phyloP scores from a whole-genome alignment of 2,888 invertebrate genomes.

The Acanthoscelides obtectus region DNA sequence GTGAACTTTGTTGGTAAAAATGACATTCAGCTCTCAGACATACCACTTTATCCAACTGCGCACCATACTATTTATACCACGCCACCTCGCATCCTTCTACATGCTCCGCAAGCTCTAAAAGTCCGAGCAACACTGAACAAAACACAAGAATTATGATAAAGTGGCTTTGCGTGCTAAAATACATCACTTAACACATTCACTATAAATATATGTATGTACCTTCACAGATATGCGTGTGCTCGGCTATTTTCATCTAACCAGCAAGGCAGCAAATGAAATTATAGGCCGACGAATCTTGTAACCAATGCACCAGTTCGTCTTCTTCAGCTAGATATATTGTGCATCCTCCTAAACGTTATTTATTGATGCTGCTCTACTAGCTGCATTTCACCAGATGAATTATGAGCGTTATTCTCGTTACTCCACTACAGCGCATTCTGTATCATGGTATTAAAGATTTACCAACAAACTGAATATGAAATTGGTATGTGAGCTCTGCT shows the following conservation, averaged over 20 bases:
- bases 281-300: not conserved
- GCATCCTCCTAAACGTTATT: not conserved
- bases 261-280: not conserved
- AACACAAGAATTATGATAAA: not conserved
- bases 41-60: not conserved
- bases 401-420: not conserved
- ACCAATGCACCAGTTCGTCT: not conserved
- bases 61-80: not conserved
- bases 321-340: not conserved
- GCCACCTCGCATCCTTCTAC: not conserved
- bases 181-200: not conserved
- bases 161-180: not conserved
- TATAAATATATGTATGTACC: not conserved
- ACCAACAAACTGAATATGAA: not conserved
- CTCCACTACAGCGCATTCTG: not conserved
- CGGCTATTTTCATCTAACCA: not conserved
- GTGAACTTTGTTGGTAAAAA: too few species aligned
- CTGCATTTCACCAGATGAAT: not conserved
- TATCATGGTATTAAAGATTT: not conserved
- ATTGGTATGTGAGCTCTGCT: not conserved
- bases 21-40: too few species aligned
- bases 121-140: not conserved
- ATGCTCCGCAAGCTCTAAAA: not conserved
- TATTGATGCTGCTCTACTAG: not conserved
- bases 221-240: not conserved